These are phyloP conservation scores for Alentia gelatinosa DNA, from an alignment of 2,888 invertebrate genomes.

Conservation along the genomic window DNA sequence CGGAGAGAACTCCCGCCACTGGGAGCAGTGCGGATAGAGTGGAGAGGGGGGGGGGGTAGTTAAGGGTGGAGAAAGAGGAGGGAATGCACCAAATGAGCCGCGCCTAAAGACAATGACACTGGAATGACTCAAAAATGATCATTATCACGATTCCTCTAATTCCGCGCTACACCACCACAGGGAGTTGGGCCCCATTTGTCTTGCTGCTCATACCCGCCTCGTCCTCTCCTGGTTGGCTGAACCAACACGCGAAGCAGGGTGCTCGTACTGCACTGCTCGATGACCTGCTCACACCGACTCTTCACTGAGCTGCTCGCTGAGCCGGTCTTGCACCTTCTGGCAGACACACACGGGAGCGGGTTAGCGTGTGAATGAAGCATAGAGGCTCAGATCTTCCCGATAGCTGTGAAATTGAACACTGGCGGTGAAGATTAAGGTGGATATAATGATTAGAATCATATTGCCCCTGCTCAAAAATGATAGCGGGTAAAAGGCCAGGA, in stretches of 20 bases:
- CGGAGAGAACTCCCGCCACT: neutral
- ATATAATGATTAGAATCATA: conserved; percentile 54
- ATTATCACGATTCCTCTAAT: no score
- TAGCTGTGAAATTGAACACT: conserved; percentile 42
- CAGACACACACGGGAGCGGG: neutral
- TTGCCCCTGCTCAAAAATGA: conserved; percentile 28
- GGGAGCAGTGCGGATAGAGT: neutral
- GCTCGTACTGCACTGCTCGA: neutral
- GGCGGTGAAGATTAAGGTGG: conserved; percentile 34
- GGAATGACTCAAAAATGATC: conserved; percentile 54
- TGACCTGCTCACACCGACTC: neutral
- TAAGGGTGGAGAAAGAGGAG: neutral
- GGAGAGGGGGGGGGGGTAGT: neutral
- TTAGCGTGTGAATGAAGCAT: neutral
- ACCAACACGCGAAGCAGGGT: no score
- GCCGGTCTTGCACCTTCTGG: no score
- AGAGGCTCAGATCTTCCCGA: neutral
- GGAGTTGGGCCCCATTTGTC: no score
- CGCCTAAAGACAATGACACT: conserved; percentile 56
- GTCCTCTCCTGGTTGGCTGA: no score
- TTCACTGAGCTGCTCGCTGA: no score
- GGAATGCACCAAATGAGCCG: neutral
- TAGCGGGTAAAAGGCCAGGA: neutral
- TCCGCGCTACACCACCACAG: no score
- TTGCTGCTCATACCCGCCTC: no score